A percentile compares a stretch with the other conserved stretches of the same genome.
These are phyloP conservation scores for Athene cunicularia DNA, from an alignment of 2,113 vertebrate species.

Conservation along the genomic window DNA sequence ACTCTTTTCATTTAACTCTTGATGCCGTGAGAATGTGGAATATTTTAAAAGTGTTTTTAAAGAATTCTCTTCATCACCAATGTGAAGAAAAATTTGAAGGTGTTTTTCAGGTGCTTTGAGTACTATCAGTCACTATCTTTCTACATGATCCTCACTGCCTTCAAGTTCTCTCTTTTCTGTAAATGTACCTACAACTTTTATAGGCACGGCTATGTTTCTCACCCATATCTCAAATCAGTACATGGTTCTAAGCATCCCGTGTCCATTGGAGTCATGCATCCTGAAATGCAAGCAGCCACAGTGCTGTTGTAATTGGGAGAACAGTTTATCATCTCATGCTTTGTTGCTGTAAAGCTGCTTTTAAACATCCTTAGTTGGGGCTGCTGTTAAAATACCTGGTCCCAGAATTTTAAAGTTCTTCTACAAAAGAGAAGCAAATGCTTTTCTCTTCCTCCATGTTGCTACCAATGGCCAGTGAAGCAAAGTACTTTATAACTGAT, in stretches of 20 bases:
- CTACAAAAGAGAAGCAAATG: neutral
- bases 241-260: neutral
- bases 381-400: neutral
- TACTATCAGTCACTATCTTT: neutral
- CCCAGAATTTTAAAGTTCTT: neutral
- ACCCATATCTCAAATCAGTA: neutral
- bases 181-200: neutral
- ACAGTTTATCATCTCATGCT: neutral
- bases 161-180: neutral
- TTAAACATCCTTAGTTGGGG: neutral
- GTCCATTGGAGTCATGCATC: neutral
- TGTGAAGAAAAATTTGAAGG: neutral
- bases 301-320: neutral
- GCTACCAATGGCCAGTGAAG: neutral
- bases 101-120: neutral
- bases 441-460: neutral
- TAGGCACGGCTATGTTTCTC: neutral
- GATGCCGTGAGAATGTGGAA: rapidly evolving
- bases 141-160: neutral
- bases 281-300: neutral
- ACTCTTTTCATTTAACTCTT: neutral
- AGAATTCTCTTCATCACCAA: neutral
- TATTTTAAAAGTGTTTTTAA: neutral
- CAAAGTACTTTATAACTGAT: neutral
- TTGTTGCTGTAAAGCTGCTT: neutral